These are phyloP conservation scores for Micromesistius poutassou DNA, from an alignment of 2,797 vertebrate genomes.

Conservation along the genomic window DNA sequence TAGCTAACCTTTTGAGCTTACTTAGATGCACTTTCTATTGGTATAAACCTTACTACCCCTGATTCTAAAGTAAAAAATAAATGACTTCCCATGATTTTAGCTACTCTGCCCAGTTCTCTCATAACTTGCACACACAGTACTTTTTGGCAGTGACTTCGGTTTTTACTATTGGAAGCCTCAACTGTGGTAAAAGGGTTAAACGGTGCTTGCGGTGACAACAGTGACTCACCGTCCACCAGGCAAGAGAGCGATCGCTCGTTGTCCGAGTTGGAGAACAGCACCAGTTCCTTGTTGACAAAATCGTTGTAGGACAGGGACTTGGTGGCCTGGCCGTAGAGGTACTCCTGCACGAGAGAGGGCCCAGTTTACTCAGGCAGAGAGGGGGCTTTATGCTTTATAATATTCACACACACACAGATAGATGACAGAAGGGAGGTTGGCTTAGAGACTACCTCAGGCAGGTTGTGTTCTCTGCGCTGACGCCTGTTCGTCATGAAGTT, in stretches of 20 bases:
- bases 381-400: not conserved
- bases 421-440: not conserved
- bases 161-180: too few relatives aligned
- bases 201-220: too few relatives aligned
- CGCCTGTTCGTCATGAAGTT: constrained; percentile 91
- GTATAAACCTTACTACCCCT: not conserved
- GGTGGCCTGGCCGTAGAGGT: constrained; percentile 86
- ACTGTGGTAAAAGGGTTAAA: too few relatives aligned
- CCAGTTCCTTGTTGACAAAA: constrained; percentile 97
- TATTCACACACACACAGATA: not conserved
- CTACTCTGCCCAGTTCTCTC: not conserved
- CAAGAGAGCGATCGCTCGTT: constrained; percentile 96
- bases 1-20: not conserved
- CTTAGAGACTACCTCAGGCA: constrained; percentile 83
- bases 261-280: constrained; percentile 96
- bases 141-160: too few relatives aligned
- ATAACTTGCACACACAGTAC: too few relatives aligned
- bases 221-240: constrained; percentile 86
- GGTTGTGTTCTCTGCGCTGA: constrained; percentile 88
- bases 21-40: not conserved
- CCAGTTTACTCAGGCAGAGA: not conserved
- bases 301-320: constrained; percentile 88
- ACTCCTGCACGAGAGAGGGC: constrained; percentile 75
- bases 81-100: not conserved
- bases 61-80: not conserved